Conservation (phyloP, 2,797 vertebrate genomes). For the Poeciliopsis infans region DNA sequence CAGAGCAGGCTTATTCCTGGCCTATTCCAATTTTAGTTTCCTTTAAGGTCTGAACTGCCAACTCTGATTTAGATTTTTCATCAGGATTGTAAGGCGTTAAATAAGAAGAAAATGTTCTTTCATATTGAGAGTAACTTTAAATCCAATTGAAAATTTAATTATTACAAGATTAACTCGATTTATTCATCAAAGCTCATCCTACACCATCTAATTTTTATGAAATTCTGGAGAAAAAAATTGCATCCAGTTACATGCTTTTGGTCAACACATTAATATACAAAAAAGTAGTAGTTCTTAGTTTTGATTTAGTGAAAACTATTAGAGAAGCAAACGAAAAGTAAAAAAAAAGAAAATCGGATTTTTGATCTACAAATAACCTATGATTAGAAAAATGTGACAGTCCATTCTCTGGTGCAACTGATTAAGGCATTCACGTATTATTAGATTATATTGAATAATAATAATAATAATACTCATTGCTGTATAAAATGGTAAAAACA, state of each 20-base stretch:
- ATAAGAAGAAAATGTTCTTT: background rate
- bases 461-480: background rate
- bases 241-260: background rate
- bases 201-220: background rate
- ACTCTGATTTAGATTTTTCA: background rate
- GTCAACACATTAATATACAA: background rate
- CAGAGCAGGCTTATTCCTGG: background rate
- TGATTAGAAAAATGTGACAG: background rate
- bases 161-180: background rate
- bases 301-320: background rate
- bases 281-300: background rate
- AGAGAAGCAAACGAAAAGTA: background rate
- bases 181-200: background rate
- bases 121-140: background rate
- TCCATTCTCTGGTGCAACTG: background rate
- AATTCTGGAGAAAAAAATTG: background rate
- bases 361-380: background rate
- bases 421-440: background rate
- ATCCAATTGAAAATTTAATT: background rate
- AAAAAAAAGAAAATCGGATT: background rate
- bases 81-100: background rate
- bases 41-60: background rate
- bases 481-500: constrained; percentile 11
- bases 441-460: background rate
- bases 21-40: background rate